These are phyloP conservation scores for Zoanthus gigantus DNA, from an alignment of 92 coral and sea anemone genomes.

Conservation along the genomic window DNA sequence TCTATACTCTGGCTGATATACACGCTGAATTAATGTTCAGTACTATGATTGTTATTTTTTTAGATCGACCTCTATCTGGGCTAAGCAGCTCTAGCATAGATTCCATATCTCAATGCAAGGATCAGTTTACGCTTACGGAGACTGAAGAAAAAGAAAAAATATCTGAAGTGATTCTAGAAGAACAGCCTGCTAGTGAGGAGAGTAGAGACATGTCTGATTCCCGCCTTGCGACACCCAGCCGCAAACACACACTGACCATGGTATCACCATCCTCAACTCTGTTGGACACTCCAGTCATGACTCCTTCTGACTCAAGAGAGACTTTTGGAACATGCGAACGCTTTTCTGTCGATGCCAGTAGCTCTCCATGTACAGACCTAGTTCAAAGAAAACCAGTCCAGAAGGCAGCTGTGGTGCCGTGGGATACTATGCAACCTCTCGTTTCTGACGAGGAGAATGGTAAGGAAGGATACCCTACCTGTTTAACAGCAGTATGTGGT, in stretches of 20 bases:
- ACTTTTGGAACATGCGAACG: slow-evolving; percentile 4
- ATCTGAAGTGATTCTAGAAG: neutral
- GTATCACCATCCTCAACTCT: slow-evolving; percentile 29
- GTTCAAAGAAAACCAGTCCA: neutral
- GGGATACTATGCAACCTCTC: slow-evolving; percentile 17
- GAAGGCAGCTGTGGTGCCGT: neutral
- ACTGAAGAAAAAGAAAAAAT: slow-evolving; percentile 32
- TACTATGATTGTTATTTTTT: neutral
- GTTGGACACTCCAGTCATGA: slow-evolving; percentile 27
- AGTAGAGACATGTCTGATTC: neutral
- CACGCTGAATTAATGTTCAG: no score
- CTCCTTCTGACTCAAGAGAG: neutral
- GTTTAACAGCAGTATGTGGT: neutral
- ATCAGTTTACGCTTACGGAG: neutral
- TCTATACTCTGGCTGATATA: no score
- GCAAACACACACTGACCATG: slow-evolving; percentile 12
- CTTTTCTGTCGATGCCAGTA: slow-evolving; percentile 6
- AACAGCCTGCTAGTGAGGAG: slow-evolving; percentile 18
- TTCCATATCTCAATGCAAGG: slow-evolving; percentile 9
- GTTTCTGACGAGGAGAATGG: slow-evolving; percentile 10
- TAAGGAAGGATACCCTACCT: neutral
- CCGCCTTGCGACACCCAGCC: slow-evolving; percentile 14
- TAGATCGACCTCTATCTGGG: slow-evolving; percentile 17
- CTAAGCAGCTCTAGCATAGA: slow-evolving; percentile 28
- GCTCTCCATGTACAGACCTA: neutral